Base-by-base conservation (phyloP, 2,888 invertebrate genomes). In the Empis livida region DNA sequence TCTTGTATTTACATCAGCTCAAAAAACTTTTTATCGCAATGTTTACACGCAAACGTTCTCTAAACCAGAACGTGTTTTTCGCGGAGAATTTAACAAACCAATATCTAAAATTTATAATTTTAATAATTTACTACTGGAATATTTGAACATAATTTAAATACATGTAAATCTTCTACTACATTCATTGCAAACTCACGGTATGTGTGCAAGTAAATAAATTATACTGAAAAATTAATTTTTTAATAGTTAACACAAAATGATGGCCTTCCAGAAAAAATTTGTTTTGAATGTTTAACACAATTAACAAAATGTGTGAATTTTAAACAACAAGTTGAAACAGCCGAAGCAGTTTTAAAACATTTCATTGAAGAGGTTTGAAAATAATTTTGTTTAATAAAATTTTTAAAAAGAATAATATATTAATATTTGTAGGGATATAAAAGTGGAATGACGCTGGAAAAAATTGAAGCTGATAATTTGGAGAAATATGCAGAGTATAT, bases 1-100 rank as follows among this genome's bases (percentile, higher is more conserved):
- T n/a, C n/a, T n/a, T n/a, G n/a, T n/a, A n/a, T n/a, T n/a, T n/a
- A n/a, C n/a, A n/a, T n/a, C n/a, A n/a, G n/a, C n/a, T n/a, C n/a
- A n/a, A n/a, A n/a, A n/a, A n/a, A 79, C 50, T 76, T 76, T 50
- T 73, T 71, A 48, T 74, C 73, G 59, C 79, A 79, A 57, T 72
- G 71, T 32, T 54, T 58, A 60, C 78, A 79, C 8, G 70, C 66
- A 62, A 73, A 71, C 1, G 73, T 76, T 61, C 75, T 77, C 55
- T n/a, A 62, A 61, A 46, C 73, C 71, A 43, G 58, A 69, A 62
- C 78, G 78, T 20, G 74, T 72, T 53, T 71, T 74, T 59, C 69
- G 68, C 61, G 79, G 79, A 55, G 73, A 73, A 49, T 63, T 58
- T 27, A 74, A 65, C 49, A 74, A 65, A 2, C 74, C 68, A 47